These are phyloP conservation scores for Apodemia mormo DNA, from an alignment of 2,888 invertebrate species.

Conservation along the genomic window DNA sequence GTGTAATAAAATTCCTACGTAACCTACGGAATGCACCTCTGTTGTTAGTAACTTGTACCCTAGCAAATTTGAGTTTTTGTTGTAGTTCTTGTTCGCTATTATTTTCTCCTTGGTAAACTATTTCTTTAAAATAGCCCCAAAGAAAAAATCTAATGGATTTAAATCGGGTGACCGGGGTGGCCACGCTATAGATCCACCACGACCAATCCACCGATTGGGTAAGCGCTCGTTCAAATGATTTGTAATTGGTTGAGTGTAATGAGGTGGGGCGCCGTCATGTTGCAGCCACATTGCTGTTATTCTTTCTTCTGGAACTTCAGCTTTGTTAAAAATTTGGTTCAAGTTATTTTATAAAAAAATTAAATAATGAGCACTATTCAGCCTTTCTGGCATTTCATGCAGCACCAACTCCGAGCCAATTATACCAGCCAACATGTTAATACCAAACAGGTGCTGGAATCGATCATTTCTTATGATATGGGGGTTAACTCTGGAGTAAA, in stretches of 20 bases:
- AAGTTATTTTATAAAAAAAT: conserved; percentile 11
- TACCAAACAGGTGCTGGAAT: conserved; percentile 1
- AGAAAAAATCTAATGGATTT: conserved; percentile 12
- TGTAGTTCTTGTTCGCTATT: conserved; percentile 16
- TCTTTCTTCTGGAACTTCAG: conserved; percentile 13
- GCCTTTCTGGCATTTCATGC: conserved; percentile 2
- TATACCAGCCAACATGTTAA: conserved; percentile 10
- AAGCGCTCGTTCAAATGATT: background rate
- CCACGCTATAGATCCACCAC: conserved; percentile 4
- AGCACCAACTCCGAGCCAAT: conserved; percentile 1
- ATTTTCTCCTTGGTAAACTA: background rate
- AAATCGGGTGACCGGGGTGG: conserved; percentile 8
- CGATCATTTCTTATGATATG: conserved; percentile 2
- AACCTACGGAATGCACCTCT: conserved; percentile 4
- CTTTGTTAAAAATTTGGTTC: background rate
- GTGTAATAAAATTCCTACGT: conserved; percentile 7
- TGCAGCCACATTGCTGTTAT: conserved; percentile 4
- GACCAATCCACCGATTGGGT: background rate
- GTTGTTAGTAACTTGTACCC: conserved; percentile 10
- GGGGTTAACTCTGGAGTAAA: background rate
- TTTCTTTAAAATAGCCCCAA: conserved; percentile 4
- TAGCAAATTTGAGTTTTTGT: conserved; percentile 13
- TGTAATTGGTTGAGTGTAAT: background rate
- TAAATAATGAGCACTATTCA: conserved; percentile 5
- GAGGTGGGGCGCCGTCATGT: conserved; percentile 7